Evolutionary conservation across 2,113 vertebrate species (phyloP).

Genomic region (Paralichthys olivaceus): DNA sequence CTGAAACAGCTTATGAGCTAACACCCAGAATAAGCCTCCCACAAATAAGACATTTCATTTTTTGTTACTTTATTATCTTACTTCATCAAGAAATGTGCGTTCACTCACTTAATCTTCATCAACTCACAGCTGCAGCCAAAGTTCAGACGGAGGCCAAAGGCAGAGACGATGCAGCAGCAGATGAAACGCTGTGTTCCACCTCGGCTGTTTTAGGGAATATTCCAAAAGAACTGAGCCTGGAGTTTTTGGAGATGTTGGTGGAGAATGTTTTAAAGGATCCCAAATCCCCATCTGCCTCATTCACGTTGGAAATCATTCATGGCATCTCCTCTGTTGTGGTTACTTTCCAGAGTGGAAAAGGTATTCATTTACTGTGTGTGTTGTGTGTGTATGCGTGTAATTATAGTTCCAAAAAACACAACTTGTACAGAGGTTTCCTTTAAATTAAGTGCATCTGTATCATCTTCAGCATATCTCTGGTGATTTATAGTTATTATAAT

Average conservation of each 20-base stretch:
- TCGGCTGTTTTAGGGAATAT: slow-evolving; percentile 85
- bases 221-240: slow-evolving; percentile 10
- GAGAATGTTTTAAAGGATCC: slow-evolving; percentile 80
- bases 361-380: slow-evolving; percentile 69
- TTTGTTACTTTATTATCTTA: too few relatives aligned
- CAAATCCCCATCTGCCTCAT: slow-evolving; percentile 62
- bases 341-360: slow-evolving; percentile 79
- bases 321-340: slow-evolving; percentile 81
- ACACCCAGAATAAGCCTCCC: too few relatives aligned
- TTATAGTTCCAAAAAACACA: too few relatives aligned
- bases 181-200: slow-evolving; percentile 15
- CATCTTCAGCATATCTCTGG: too few relatives aligned
- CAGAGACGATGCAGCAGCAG: neutral
- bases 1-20: too few relatives aligned
- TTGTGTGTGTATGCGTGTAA: neutral
- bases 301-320: slow-evolving; percentile 84
- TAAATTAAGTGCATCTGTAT: too few relatives aligned
- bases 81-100: neutral
- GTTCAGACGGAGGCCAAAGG: neutral
- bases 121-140: neutral
- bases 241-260: slow-evolving; percentile 83
- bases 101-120: neutral
- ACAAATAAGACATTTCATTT: too few relatives aligned
- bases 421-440: too few relatives aligned
- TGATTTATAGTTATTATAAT: too few relatives aligned